Base-by-base conservation (phyloP, 2,888 invertebrate genomes). In the Synergus japonicus region DNA sequence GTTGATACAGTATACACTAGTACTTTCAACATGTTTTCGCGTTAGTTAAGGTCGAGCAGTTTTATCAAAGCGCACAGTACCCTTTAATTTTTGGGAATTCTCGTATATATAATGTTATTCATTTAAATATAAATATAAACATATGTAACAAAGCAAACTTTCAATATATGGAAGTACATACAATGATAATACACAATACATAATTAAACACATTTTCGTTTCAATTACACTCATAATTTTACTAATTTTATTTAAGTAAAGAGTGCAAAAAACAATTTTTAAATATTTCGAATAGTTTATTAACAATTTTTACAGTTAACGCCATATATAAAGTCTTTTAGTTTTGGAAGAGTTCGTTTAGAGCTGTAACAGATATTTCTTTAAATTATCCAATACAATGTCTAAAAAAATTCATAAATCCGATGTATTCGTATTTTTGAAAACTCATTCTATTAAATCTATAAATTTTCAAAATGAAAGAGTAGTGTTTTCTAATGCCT, bases 1-100 rank as follows among this genome's bases (percentile, higher is more conserved):
- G 41, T 65, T 65, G 41, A 65, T 65, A 65, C 37, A 9, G 3
- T 18, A 65, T 65, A 41, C n/a, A 65, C 41, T 65, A 37, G 15
- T 65, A 65, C 65, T 65, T 65, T 65, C 65, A 65, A 65, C 37
- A 65, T 65, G 65, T 37, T 65, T 65, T 65, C n/a, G 41, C 41
- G 15, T 58, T 18, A 58, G 54, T 58, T 18, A 4, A n/a, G n/a
- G 54, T 54, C n/a, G n/a, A 7, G 54, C n/a, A 37, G 7, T 37
- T 37, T 37, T 37, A 37, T 5, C 37, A 37, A 37, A 37, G 37
- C 37, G 37, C 37, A 37, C 37, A n/a, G 54, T n/a, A 8, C n/a
- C n/a, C 2, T 54, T 8, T n/a, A 2, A 54, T n/a, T 54, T 54
- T 54, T n/a, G 2, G 8, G 2, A n/a, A n/a, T n/a, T 2, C n/a